phyloP scores from a whole-genome alignment of 2,888 invertebrate species.

The Caradrina kadenii region DNA sequence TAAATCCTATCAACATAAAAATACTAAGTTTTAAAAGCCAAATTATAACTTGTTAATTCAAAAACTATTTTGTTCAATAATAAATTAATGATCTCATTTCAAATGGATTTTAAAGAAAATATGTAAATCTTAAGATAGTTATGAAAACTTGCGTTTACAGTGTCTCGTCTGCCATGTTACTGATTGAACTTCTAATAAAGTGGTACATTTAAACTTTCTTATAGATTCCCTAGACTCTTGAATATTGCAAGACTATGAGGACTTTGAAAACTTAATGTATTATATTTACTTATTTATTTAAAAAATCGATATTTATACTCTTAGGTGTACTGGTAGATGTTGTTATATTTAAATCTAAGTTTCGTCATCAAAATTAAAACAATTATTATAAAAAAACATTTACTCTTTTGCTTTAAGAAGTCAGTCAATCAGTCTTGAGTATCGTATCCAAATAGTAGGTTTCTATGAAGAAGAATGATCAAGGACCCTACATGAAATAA shows the following conservation, averaged over 20 bases:
- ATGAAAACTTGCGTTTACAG: conserved; percentile 14
- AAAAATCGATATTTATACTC: too few species aligned
- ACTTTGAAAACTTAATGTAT: conserved; percentile 2
- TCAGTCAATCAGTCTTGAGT: too few species aligned
- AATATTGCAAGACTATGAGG: conserved; percentile 22
- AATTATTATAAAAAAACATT: too few species aligned
- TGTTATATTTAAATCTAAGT: too few species aligned
- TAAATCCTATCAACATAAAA: too few species aligned
- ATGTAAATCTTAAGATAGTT: conserved; percentile 8
- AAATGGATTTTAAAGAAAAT: conserved; percentile 3
- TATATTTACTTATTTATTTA: too few species aligned
- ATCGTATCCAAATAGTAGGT: too few species aligned
- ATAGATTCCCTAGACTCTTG: conserved; percentile 21
- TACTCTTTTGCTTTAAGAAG: too few species aligned
- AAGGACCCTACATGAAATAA: too few species aligned
- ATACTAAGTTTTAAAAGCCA: not conserved
- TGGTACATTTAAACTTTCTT: conserved; percentile 31
- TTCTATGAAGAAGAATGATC: too few species aligned
- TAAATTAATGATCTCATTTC: not conserved
- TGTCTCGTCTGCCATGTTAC: conserved; percentile 36
- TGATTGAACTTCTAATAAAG: conserved; percentile 45
- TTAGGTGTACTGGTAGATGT: too few species aligned
- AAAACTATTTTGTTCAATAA: not conserved
- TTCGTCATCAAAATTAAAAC: too few species aligned
- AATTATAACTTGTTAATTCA: not conserved